These are phyloP conservation scores for Toxostoma redivivum DNA, from an alignment of 2,113 vertebrate genomes.

Conservation along the genomic window DNA sequence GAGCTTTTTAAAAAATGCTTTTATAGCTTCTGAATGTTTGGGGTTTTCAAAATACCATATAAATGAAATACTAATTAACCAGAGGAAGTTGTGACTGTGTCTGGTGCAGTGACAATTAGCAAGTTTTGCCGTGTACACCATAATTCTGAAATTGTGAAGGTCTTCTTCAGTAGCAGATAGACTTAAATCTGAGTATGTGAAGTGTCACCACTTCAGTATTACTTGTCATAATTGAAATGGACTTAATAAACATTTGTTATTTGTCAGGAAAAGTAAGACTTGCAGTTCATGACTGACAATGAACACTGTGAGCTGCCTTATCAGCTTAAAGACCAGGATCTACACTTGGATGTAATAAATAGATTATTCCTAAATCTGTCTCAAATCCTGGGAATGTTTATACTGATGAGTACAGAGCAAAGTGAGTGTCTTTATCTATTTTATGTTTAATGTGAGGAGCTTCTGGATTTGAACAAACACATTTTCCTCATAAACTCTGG, in stretches of 20 bases:
- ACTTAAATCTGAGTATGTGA: not conserved
- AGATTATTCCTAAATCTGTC: not conserved
- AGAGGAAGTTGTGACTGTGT: not conserved
- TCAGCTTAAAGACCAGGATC: not conserved
- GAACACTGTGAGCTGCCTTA: not conserved
- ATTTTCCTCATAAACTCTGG: not conserved
- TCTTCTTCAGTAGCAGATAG: not conserved
- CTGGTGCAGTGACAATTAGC: not conserved
- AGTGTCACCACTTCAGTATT: not conserved
- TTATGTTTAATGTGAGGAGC: not conserved
- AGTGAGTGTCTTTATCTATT: not conserved
- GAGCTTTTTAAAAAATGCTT: not conserved
- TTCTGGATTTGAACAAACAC: not conserved
- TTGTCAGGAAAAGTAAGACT: not conserved
- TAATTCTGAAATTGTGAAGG: not conserved
- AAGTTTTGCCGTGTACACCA: not conserved
- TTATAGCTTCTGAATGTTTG: not conserved
- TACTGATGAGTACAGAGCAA: not conserved
- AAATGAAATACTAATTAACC: not conserved
- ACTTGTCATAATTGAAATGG: not conserved
- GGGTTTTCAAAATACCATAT: accelerated
- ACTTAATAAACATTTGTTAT: not conserved
- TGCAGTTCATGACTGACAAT: not conserved
- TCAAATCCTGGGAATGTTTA: not conserved
- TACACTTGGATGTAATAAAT: not conserved